phyloP scores from a whole-genome alignment of 2,888 invertebrate genomes.

The Drosophila falleni region DNA sequence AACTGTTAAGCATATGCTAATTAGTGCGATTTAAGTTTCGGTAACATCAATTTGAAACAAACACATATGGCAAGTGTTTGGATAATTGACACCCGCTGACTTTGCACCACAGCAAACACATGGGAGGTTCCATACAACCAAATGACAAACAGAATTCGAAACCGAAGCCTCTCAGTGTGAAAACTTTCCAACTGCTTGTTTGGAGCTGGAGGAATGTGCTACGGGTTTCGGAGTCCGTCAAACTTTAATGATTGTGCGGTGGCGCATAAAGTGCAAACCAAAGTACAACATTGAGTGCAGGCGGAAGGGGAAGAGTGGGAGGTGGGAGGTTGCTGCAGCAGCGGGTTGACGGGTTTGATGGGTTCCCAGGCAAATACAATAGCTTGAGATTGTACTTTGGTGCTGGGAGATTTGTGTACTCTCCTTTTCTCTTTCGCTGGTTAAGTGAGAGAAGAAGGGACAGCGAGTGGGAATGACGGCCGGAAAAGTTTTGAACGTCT shows the following conservation, averaged over 20 bases:
- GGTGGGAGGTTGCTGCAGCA: not conserved
- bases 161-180: conserved; percentile 36
- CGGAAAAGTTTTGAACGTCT: conserved; percentile 63
- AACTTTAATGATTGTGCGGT: conserved; percentile 80
- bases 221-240: conserved; percentile 54
- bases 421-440: not conserved
- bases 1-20: conserved; percentile 6
- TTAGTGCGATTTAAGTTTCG: not conserved
- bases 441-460: not conserved
- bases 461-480: conserved; percentile 17
- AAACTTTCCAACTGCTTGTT: conserved; percentile 48
- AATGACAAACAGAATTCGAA: conserved; percentile 68
- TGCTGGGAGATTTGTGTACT: conserved; percentile 30
- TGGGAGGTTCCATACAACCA: conserved; percentile 30
- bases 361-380: conserved; percentile 39
- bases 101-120: conserved; percentile 37
- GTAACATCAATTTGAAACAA: not conserved
- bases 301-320: not conserved
- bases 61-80: conserved; percentile 46
- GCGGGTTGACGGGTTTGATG: conserved; percentile 1
- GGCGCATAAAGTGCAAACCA: conserved; percentile 72
- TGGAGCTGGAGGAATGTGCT: conserved; percentile 7
- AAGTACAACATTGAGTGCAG: conserved; percentile 71
- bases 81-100: conserved; percentile 63
- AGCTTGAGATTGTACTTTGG: conserved; percentile 18